These are phyloP conservation scores for Ctenomys sociabilis DNA, from an alignment of 2,113 vertebrate genomes.

Conservation along the genomic window DNA sequence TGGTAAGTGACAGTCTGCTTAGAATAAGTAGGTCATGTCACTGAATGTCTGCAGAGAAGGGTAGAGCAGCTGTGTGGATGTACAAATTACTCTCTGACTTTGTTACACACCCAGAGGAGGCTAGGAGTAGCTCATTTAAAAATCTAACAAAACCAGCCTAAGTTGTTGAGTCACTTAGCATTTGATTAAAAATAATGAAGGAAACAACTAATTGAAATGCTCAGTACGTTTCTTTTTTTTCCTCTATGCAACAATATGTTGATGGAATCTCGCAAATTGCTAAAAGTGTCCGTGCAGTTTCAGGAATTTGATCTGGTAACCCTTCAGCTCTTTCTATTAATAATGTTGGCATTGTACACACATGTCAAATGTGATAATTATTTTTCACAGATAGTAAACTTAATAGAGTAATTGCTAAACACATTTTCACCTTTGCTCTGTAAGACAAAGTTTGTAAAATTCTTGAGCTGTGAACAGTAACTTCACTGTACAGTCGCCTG, in stretches of 20 bases:
- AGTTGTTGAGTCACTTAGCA: constrained; percentile 59
- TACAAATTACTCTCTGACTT: constrained; percentile 39
- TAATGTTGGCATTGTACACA: constrained; percentile 66
- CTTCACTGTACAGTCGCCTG: not conserved
- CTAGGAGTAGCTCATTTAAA: not conserved
- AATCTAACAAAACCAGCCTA: not conserved
- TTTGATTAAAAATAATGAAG: constrained; percentile 74
- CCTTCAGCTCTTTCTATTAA: constrained; percentile 70
- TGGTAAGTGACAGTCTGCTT: constrained; percentile 12
- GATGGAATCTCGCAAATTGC: constrained; percentile 75
- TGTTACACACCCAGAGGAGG: constrained; percentile 39
- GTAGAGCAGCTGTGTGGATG: not conserved
- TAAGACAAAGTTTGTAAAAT: constrained; percentile 63
- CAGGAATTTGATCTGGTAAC: constrained; percentile 69
- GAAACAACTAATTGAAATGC: constrained; percentile 70
- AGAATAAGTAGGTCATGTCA: not conserved
- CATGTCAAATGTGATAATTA: constrained; percentile 71
- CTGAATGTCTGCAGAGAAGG: constrained; percentile 9
- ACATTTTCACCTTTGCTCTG: constrained; percentile 57
- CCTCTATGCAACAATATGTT: constrained; percentile 45
- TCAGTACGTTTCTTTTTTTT: not conserved
- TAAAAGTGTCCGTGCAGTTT: constrained; percentile 67
- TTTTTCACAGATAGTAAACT: constrained; percentile 75
- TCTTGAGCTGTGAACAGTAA: not conserved
- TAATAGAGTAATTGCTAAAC: constrained; percentile 74